Evolutionary conservation across 2,113 vertebrate species (phyloP).

Genomic region (Mohoua ochrocephala): DNA sequence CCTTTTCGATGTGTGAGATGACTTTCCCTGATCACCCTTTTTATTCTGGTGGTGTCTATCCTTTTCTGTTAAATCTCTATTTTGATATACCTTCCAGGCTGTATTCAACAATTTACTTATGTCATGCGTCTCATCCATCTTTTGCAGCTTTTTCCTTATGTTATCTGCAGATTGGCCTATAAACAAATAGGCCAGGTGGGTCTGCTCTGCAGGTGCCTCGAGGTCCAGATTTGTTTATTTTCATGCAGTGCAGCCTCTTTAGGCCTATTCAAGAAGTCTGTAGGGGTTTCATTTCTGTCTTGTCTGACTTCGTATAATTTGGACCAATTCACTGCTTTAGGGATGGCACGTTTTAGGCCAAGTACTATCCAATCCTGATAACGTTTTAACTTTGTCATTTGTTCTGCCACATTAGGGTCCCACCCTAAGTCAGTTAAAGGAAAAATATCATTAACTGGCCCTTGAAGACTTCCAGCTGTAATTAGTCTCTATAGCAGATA

Average conservation of each 20-base stretch:
- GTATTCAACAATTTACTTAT: background rate
- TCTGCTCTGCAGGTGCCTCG: background rate
- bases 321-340: background rate
- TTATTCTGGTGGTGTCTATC: background rate
- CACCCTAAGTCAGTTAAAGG: background rate
- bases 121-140: background rate
- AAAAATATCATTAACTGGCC: background rate
- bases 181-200: background rate
- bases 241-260: background rate
- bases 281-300: background rate
- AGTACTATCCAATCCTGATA: background rate
- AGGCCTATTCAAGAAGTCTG: background rate
- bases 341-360: background rate
- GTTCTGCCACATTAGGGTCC: background rate
- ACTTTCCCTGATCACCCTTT: background rate
- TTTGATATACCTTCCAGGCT: background rate
- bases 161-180: background rate
- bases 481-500: background rate
- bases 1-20: background rate
- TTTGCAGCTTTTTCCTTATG: background rate
- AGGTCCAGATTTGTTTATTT: background rate
- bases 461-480: background rate
- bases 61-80: background rate
- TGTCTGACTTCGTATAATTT: background rate
- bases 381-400: background rate